Base-by-base conservation (phyloP, 35 echinoderm and acorn worm species). In the Holothuria glaberrima region DNA sequence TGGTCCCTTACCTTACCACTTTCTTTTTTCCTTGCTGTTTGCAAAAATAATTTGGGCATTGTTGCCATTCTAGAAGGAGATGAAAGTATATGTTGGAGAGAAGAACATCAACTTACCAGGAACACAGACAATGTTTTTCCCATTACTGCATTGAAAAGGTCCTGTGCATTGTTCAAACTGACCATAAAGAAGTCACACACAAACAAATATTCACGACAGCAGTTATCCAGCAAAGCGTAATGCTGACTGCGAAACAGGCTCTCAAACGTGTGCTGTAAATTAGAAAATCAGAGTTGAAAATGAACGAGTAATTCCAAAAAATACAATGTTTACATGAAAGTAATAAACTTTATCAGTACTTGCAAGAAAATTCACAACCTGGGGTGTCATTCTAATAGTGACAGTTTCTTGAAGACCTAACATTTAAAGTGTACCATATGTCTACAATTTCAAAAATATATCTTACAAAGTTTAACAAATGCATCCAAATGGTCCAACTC, bases 181-280 rank as follows among this genome's bases (percentile, higher is more conserved):
- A 98, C 96, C 96, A 98, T 98, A 88, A 98, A 98, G 96, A 98
- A 98, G 76, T 98, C 96, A 83, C 92, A 94, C 24, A 98, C 80
- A 84, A 98, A 98, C 30, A 98, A 82, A 54, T 98, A 98, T 80
- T 98, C 96, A 38, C 96, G 71, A 29, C 96, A 98, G 88, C 93
- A 92, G 58, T 98, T 98, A 56, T 98, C 96, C 50, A 98, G 64
- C 32, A 98, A 71, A 18, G 96, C 93, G 70, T 94, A 98, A 71
- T 98, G 96, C 88, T 98, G 96, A 60, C 96, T 98, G 27, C 96
- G 92, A 31, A 94, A 98, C 44, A 98, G 83, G 71, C 93, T 92
- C 83, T 98, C 96, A 93, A 98, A 98, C 14, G 96, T 98, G 86
- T 98, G 93, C 96, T 98, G 87, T 0, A 71, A n/a, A 54, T 54